These are phyloP conservation scores for Synaphobranchus kaupii DNA, from an alignment of 2,797 vertebrate genomes.

Conservation along the genomic window DNA sequence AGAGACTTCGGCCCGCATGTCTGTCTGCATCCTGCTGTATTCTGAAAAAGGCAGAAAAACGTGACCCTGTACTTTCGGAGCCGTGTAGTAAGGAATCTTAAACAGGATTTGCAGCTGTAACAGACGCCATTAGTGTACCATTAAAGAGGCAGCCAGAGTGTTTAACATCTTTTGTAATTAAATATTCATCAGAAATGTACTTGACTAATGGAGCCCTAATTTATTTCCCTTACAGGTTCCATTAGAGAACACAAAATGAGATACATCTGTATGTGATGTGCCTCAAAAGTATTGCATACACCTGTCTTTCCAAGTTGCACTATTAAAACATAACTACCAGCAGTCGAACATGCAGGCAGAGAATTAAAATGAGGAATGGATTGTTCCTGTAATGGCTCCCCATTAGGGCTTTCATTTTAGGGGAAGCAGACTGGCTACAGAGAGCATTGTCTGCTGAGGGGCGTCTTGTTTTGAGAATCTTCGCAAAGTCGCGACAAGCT, in stretches of 20 bases:
- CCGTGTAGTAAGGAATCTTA: neutral
- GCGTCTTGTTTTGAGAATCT: neutral
- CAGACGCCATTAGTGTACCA: conserved; percentile 16
- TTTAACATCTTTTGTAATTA: conserved; percentile 24
- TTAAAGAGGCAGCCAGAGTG: neutral
- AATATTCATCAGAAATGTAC: conserved; percentile 20
- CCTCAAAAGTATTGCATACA: neutral
- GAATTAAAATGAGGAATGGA: neutral
- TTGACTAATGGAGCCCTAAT: conserved; percentile 21
- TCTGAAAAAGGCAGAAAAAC: neutral
- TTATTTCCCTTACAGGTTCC: conserved; percentile 17
- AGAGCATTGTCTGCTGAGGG: neutral
- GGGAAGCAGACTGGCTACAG: conserved; percentile 16
- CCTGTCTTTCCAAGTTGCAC: neutral
- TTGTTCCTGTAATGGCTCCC: conserved; percentile 34
- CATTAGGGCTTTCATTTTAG: conserved; percentile 6
- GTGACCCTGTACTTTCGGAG: neutral
- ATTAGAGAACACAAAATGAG: conserved; percentile 11
- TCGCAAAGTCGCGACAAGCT: neutral
- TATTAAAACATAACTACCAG: neutral
- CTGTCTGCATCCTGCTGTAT: neutral
- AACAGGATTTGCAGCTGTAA: neutral
- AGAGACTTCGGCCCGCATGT: neutral
- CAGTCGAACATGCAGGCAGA: neutral
- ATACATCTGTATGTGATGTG: neutral